Percentiles rank a stretch among this genome's conserved stretches.
These are phyloP conservation scores for Diacarnus erythraeanus DNA, from an alignment of 37 sponge, comb jelly and placozoan species.

Conservation along the genomic window DNA sequence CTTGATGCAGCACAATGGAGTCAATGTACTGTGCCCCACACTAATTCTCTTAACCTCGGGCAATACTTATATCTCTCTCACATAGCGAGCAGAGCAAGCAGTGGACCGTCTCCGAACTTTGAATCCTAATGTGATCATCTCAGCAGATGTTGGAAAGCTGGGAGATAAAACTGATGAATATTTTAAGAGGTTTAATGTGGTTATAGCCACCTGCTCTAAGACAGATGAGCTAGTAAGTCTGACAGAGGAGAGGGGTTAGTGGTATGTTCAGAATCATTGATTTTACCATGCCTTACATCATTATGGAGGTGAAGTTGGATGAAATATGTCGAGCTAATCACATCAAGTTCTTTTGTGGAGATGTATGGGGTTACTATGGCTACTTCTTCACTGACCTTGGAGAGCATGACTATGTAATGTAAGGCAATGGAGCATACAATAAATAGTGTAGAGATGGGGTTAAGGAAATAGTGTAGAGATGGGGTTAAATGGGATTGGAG, in stretches of 20 bases:
- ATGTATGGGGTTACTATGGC: slow-evolving; percentile 94
- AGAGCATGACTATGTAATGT: slow-evolving; percentile 61
- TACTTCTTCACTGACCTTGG: slow-evolving; percentile 86
- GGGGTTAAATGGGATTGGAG: too few relatives aligned
- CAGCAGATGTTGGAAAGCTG: slow-evolving; percentile 42
- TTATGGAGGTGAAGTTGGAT: slow-evolving; percentile 70
- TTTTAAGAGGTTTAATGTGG: slow-evolving; percentile 70
- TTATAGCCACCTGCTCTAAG: slow-evolving; percentile 58
- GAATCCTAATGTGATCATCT: slow-evolving; percentile 78
- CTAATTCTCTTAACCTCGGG: background rate
- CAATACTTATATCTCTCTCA: background rate
- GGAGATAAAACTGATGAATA: slow-evolving; percentile 66
- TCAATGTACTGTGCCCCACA: slow-evolving; percentile 22
- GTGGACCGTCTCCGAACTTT: slow-evolving; percentile 52
- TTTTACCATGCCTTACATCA: too few relatives aligned
- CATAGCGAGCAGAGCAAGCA: slow-evolving; percentile 70
- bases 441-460: too few relatives aligned
- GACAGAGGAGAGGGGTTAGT: too few relatives aligned
- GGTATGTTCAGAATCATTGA: too few relatives aligned
- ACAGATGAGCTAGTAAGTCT: slow-evolving; percentile 33
- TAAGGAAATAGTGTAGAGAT: too few relatives aligned
- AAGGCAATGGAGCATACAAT: too few relatives aligned
- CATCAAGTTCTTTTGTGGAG: slow-evolving; percentile 86
- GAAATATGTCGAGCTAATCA: slow-evolving; percentile 63
- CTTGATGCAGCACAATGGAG: slow-evolving; percentile 28